Conservation (phyloP, 2,113 vertebrate species). For the Heterocephalus glaber region DNA sequence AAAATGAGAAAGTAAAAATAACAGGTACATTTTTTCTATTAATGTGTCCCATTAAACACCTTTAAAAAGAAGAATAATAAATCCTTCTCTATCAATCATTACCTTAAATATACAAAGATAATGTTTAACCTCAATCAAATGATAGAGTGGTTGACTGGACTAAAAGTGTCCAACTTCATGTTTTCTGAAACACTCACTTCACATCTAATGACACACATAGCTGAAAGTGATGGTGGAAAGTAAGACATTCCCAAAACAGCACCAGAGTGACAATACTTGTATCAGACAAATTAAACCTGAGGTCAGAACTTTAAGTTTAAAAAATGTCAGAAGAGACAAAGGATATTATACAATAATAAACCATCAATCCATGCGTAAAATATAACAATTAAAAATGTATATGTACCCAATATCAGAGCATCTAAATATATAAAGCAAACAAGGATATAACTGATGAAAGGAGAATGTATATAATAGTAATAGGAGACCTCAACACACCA, state of each 20-base stretch:
- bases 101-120: not conserved
- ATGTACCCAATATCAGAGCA: not conserved
- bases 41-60: not conserved
- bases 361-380: not conserved
- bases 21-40: not conserved
- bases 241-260: not conserved
- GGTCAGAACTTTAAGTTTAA: not conserved
- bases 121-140: not conserved
- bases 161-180: not conserved
- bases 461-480: not conserved
- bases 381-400: not conserved
- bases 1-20: not conserved
- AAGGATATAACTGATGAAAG: not conserved
- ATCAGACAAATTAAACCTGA: not conserved
- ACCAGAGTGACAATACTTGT: not conserved
- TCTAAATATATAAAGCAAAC: not conserved
- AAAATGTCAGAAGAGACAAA: not conserved
- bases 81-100: not conserved
- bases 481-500: not conserved
- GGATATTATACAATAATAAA: not conserved
- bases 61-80: not conserved
- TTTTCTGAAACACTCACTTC: not conserved
- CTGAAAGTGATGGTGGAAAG: not conserved
- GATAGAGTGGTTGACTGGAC: not conserved
- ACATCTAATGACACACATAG: not conserved